Conservation (phyloP, 2,113 vertebrate genomes). For the Pterophyllum scalare region DNA sequence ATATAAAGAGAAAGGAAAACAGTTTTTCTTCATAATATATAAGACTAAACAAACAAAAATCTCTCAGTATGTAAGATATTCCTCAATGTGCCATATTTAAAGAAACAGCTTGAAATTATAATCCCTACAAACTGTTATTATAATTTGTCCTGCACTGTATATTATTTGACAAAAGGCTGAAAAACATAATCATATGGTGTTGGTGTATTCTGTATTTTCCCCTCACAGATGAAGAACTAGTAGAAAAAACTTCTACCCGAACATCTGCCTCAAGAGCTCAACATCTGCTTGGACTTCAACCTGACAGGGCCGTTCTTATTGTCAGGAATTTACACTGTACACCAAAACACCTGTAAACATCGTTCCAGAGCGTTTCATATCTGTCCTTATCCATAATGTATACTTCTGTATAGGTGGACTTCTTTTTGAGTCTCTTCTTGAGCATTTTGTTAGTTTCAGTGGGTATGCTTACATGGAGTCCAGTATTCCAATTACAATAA, state of each 20-base stretch:
- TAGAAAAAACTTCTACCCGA: background rate
- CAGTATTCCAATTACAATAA: rapidly evolving
- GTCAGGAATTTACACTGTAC: constrained; percentile 40
- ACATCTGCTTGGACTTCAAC: constrained; percentile 28
- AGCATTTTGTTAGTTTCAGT: background rate
- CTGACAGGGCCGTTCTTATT: constrained; percentile 36
- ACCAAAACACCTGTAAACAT: constrained; percentile 27
- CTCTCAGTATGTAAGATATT: background rate
- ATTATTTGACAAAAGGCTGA: background rate
- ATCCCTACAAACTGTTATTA: background rate
- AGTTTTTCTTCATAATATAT: background rate
- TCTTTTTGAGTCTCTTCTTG: background rate
- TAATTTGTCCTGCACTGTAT: background rate
- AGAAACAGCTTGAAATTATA: background rate
- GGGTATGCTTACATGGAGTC: background rate
- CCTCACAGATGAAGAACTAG: background rate
- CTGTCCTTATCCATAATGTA: background rate
- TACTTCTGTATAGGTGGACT: background rate
- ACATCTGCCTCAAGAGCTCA: background rate
- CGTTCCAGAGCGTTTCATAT: background rate
- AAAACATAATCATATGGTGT: background rate
- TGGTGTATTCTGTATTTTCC: constrained; percentile 7
- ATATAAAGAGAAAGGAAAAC: background rate
- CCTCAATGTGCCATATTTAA: background rate
- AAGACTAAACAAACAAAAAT: background rate